Evolutionary conservation across 2,888 invertebrate species (phyloP), one percentile per base, ranked within the genome.

Genomic region (Netelia virgata): DNA sequence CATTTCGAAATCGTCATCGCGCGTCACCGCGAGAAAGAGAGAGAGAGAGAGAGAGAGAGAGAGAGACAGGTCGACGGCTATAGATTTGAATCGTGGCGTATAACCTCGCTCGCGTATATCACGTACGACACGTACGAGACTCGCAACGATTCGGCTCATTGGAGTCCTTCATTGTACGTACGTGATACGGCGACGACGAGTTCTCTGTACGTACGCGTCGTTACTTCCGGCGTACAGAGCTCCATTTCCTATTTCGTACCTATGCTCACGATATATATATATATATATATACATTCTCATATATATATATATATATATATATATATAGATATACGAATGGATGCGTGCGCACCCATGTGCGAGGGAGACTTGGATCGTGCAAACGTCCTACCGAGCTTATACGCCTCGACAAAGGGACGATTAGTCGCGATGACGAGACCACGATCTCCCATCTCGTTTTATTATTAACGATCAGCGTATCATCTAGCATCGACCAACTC

Each of bases 91-190:
- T 63, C 41, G 50, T 55, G 53, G 36, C 16, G 50, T 23, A 41
- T 70, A 57, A 43, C 14, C 14, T 64, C 23, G 55, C 11, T 53
- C 53, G 50, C 69, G 61, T 50, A 23, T 64, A 61, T 66, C 78
- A 82, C 78, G 82, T 73, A 74, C 59, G 59, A 36, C 64, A 72
- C 72, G 72, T 79, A 64, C 36, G 76, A 73, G 36, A 20, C 59
- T 69, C 63, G 28, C 68, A 68, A 76, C 61, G 76, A 59, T 82
- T 84, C 50, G 70, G 70, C 47, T 55, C 77, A 84, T 84, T 74
- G 81, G 64, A 74, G 53, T 53, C 59, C 59, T 82, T 75, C 74
- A 79, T 75, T 57, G 78, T 47, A 41, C 28, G 74, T 78, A 76
- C 84, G 80, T 81, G 73, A 23, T 74, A 18, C 74, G 66, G 59